These are phyloP conservation scores for Jordanella pulchra DNA, from an alignment of 2,797 vertebrate genomes.

Conservation along the genomic window DNA sequence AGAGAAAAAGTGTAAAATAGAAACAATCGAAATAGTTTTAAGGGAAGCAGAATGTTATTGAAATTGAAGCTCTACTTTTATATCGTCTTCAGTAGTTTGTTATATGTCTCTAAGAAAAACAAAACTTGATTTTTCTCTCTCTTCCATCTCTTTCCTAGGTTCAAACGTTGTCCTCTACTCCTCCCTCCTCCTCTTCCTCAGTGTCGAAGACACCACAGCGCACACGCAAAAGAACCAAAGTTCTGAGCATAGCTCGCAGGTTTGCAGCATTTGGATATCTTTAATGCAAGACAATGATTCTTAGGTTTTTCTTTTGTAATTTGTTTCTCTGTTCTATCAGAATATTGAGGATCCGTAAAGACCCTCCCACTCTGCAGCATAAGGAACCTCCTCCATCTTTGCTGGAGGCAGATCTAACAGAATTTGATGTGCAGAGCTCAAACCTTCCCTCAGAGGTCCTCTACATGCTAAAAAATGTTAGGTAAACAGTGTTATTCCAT, in stretches of 20 bases:
- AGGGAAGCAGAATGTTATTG: background rate
- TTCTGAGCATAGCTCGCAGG: slow-evolving; percentile 93
- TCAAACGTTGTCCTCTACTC: slow-evolving; percentile 84
- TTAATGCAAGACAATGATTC: background rate
- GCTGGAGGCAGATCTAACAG: slow-evolving; percentile 93
- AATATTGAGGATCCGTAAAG: slow-evolving; percentile 91
- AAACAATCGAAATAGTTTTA: background rate
- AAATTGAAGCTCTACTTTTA: background rate
- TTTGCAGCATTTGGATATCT: slow-evolving; percentile 51
- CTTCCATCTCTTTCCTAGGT: slow-evolving; percentile 77
- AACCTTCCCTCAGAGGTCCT: slow-evolving; percentile 94
- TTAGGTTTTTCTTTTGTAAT: background rate
- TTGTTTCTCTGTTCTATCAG: slow-evolving; percentile 62
- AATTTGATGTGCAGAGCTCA: slow-evolving; percentile 94
- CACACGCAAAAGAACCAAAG: slow-evolving; percentile 88
- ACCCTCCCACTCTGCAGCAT: slow-evolving; percentile 90
- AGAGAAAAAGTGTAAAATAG: background rate
- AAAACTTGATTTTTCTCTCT: slow-evolving; percentile 1
- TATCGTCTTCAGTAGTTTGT: background rate
- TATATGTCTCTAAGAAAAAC: background rate
- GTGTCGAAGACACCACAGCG: slow-evolving; percentile 82
- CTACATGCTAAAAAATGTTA: slow-evolving; percentile 98
- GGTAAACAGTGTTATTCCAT: slow-evolving; percentile 50
- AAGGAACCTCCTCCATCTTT: slow-evolving; percentile 95
- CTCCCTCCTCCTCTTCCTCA: slow-evolving; percentile 75